A percentile compares a stretch with the other conserved stretches of the same genome.
Evolutionary conservation across 2,797 vertebrate genomes (phyloP).

Genomic region (Pseudomugil tenellus): DNA sequence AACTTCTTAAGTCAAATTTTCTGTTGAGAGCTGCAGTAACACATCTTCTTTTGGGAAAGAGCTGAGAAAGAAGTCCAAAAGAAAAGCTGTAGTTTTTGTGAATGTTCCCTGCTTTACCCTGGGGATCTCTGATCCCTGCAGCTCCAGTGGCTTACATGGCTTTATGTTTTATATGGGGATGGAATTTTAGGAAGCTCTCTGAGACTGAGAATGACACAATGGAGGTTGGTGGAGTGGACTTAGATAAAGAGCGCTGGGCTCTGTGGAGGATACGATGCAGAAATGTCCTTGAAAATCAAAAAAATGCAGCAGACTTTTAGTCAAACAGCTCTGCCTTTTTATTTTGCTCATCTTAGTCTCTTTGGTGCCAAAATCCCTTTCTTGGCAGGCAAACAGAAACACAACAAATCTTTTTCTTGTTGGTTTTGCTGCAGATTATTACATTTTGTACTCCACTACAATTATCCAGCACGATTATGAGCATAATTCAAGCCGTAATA

Average conservation of each 20-base stretch:
- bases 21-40: constrained; percentile 46
- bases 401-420: constrained; percentile 45
- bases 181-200: constrained; percentile 49
- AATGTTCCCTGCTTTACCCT: constrained; percentile 49
- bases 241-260: constrained; percentile 40
- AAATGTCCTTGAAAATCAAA: constrained; percentile 71
- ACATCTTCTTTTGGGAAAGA: constrained; percentile 43
- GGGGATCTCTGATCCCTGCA: constrained; percentile 48
- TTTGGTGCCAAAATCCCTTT: constrained; percentile 53
- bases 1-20: constrained; percentile 40
- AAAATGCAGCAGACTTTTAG: constrained; percentile 57
- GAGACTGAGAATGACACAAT: constrained; percentile 44
- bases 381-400: constrained; percentile 56
- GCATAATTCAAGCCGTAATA: constrained; percentile 4
- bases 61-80: constrained; percentile 24
- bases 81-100: constrained; percentile 40
- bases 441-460: constrained; percentile 12
- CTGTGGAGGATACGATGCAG: constrained; percentile 35
- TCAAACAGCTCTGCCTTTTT: constrained; percentile 45
- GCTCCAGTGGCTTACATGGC: constrained; percentile 60
- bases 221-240: constrained; percentile 37
- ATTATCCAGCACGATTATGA: constrained; percentile 10
- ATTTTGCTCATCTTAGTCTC: constrained; percentile 35
- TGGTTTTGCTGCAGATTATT: constrained; percentile 46
- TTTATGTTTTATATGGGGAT: constrained; percentile 63